Base-by-base conservation (phyloP, 1,140 invertebrate species). In the Drosophila willistoni region DNA sequence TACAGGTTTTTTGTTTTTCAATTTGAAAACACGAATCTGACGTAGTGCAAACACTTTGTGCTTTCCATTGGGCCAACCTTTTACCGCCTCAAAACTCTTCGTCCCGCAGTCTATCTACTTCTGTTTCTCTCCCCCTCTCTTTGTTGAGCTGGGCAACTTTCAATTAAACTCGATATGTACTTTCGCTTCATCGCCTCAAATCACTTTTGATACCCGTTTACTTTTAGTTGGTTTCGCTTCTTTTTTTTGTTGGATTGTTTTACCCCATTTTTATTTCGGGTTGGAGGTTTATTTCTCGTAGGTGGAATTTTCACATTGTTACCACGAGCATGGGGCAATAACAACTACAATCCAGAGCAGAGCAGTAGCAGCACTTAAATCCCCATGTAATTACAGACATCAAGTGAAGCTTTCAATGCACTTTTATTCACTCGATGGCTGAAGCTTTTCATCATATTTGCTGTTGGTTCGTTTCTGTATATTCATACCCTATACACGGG, bases 301-400 rank as follows among this genome's bases (percentile, higher is more conserved):
- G 44, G 29, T 42, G 67, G 19, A 41, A 60, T 76, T 76, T 57
- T 55, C 59, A 59, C 57, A 68, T 72, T 76, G 54, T 76, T 76
- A 39, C 73, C 73, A 69, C 60, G 34, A 75, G 64, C 39, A 68
- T n/a, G 22, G 47, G 47, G 56, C 56, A 68, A 68, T 74, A 67
- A 75, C 57, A 76, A 76, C 59, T 76, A 44, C 60, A 64, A 64
- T 61, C 36, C 66, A 55, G 29, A 29, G 29, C 29, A 29, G 29
- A 29, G 34, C 14, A 76, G 60, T 68, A 77, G 34, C 14, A 76
- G 66, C 74, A 77, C 74, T 77, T 77, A 77, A 77, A 65, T 76
- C 73, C 56, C 61, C 61, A 62, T 77, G 73, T 71, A 77, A 77
- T 77, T 77, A 77, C 73, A 61, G 74, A 41, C 56, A 61, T 65